phyloP scores from a whole-genome alignment of 2,113 vertebrate genomes.

The Scortum barcoo region DNA sequence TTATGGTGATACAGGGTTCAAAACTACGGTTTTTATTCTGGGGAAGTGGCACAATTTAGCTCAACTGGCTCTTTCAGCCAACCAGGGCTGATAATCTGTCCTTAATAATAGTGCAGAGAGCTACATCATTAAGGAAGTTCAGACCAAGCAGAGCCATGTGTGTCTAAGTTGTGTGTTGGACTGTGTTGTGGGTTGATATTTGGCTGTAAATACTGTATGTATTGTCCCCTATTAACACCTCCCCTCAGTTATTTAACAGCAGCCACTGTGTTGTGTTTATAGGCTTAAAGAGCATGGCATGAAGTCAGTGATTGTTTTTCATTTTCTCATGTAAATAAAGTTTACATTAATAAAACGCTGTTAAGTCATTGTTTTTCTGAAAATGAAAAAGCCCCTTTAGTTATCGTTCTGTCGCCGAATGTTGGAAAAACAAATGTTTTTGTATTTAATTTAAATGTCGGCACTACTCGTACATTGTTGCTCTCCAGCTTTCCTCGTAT shows the following conservation, averaged over 20 bases:
- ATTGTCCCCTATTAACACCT: constrained; percentile 39
- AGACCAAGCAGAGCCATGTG: constrained; percentile 9
- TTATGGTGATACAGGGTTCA: neutral
- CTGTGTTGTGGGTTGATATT: constrained; percentile 6
- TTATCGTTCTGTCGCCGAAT: constrained; percentile 58
- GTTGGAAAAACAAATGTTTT: constrained; percentile 61
- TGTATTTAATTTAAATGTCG: constrained; percentile 75
- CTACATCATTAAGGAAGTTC: neutral
- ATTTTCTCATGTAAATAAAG: constrained; percentile 95
- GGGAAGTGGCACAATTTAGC: neutral
- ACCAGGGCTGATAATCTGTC: neutral
- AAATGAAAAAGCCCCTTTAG: neutral
- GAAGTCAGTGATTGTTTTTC: constrained; percentile 87
- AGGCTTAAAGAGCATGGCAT: constrained; percentile 91
- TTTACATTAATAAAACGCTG: constrained; percentile 88
- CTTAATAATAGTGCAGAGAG: neutral
- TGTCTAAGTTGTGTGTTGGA: constrained; percentile 28
- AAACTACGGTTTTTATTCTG: neutral
- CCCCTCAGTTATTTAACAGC: constrained; percentile 39
- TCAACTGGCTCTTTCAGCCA: neutral
- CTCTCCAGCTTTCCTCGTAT: constrained; percentile 76
- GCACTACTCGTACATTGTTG: constrained; percentile 72
- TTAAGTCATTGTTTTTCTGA: constrained; percentile 57
- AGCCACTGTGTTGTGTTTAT: constrained; percentile 84
- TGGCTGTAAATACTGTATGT: constrained; percentile 74